Percentiles rank a stretch among this genome's conserved stretches.
These are phyloP conservation scores for Hylaea fasciaria DNA, from an alignment of 2,888 invertebrate species.

Conservation along the genomic window DNA sequence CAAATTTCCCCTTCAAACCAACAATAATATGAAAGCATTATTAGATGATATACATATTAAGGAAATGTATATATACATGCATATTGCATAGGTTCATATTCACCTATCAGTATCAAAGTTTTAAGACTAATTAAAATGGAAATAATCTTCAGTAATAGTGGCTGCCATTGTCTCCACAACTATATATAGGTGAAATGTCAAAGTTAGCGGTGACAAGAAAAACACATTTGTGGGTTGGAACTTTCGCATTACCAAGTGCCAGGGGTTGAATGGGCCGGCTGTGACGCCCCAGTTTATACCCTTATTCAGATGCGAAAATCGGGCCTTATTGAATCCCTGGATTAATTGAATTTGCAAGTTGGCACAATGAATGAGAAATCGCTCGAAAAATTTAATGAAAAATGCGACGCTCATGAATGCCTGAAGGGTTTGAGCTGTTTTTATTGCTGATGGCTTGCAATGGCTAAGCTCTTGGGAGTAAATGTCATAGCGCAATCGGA, in stretches of 20 bases:
- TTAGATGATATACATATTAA: too few relatives aligned
- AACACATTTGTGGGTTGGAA: conserved; percentile 70
- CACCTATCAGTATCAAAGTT: too few relatives aligned
- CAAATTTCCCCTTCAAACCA: too few relatives aligned
- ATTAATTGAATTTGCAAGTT: conserved; percentile 70
- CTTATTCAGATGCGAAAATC: conserved; percentile 57
- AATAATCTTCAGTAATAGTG: conserved; percentile 4
- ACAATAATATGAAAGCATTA: too few relatives aligned
- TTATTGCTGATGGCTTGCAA: conserved; percentile 24
- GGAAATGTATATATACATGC: too few relatives aligned
- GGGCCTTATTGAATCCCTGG: conserved; percentile 60
- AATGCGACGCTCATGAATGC: conserved; percentile 25
- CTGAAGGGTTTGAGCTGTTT: conserved; percentile 11
- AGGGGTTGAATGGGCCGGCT: conserved; percentile 51
- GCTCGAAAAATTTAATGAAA: conserved; percentile 41
- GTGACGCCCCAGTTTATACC: conserved; percentile 56
- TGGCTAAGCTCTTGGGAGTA: conserved; percentile 9
- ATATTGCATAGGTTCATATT: too few relatives aligned
- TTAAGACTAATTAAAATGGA: background rate
- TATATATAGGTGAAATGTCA: conserved; percentile 59
- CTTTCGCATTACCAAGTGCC: conserved; percentile 54
- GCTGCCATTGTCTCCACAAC: conserved; percentile 1
- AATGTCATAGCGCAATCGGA: conserved; percentile 7
- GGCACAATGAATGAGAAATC: conserved; percentile 55
- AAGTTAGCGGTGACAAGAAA: conserved; percentile 68